These are phyloP conservation scores for Etheostoma cragini DNA, from an alignment of 2,113 vertebrate species.

Conservation along the genomic window DNA sequence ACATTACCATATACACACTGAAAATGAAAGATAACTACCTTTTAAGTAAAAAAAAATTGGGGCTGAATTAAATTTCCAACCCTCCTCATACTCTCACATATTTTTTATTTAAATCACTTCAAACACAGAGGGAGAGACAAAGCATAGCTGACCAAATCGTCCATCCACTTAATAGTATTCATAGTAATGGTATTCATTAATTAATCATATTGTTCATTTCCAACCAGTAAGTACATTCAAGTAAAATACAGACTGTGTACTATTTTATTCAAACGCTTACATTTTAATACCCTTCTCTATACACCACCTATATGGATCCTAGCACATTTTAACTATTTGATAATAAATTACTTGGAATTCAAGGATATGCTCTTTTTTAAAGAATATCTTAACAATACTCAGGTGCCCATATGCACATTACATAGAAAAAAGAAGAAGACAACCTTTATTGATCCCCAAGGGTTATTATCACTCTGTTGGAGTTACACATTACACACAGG, in stretches of 20 bases:
- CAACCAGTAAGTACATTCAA: conserved; percentile 37
- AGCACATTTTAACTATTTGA: conserved; percentile 14
- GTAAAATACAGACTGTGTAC: conserved; percentile 34
- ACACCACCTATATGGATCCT: neutral
- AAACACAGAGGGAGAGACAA: conserved; percentile 27
- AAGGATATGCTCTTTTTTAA: neutral
- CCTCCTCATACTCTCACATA: conserved; percentile 6
- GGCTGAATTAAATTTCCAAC: conserved; percentile 5
- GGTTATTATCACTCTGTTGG: too few species aligned
- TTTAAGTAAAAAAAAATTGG: neutral
- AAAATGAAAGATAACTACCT: too few species aligned
- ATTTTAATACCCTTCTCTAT: conserved; percentile 12
- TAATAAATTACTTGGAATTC: neutral
- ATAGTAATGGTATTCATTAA: conserved; percentile 60
- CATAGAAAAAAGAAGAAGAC: too few species aligned
- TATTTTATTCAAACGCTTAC: conserved; percentile 26
- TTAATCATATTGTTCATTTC: conserved; percentile 65
- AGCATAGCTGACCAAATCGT: conserved; percentile 55
- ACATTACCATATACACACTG: too few species aligned
- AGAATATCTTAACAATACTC: neutral
- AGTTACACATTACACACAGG: too few species aligned
- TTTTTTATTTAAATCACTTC: conserved; percentile 39
- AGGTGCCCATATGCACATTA: neutral
- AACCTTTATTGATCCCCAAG: too few species aligned
- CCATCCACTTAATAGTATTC: conserved; percentile 56